Conservation (phyloP, 2,888 invertebrate genomes). For the Mythimna lalbum region DNA sequence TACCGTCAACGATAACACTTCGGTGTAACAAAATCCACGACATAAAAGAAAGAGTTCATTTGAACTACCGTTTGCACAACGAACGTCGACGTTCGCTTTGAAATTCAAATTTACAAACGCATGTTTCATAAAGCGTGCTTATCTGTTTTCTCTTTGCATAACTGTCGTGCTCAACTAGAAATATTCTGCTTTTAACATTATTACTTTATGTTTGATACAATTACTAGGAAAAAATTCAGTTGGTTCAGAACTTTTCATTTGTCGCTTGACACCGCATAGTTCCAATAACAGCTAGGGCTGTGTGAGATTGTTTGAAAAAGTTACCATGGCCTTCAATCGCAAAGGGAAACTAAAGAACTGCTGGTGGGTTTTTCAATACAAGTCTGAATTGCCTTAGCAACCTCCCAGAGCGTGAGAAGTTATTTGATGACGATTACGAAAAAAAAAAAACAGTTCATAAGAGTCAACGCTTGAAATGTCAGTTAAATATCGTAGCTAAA, state of each 20-base stretch:
- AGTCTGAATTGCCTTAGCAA: too few species aligned
- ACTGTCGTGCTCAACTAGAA: slow-evolving; percentile 52
- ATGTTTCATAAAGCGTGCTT: slow-evolving; percentile 69
- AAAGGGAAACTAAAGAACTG: too few species aligned
- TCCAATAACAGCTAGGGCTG: too few species aligned
- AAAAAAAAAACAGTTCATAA: too few species aligned
- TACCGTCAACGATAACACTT: background rate
- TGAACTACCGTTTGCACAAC: slow-evolving; percentile 57
- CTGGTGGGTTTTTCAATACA: too few species aligned
- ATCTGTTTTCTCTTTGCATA: slow-evolving; percentile 71
- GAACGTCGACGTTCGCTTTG: slow-evolving; percentile 65
- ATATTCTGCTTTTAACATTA: slow-evolving; percentile 54
- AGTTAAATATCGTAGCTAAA: too few species aligned
- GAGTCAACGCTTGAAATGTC: too few species aligned
- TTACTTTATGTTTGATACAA: slow-evolving; percentile 52
- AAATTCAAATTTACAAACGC: slow-evolving; percentile 74
- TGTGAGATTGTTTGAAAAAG: too few species aligned
- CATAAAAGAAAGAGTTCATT: slow-evolving; percentile 59
- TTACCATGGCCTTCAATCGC: too few species aligned
- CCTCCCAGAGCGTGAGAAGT: too few species aligned
- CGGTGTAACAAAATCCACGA: slow-evolving; percentile 9
- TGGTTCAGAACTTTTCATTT: background rate
- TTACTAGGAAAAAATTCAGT: slow-evolving; percentile 6
- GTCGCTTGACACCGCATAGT: too few species aligned
- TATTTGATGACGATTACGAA: too few species aligned